These are phyloP conservation scores for Nomada ferruginata DNA, from an alignment of 2,888 invertebrate genomes.

Conservation along the genomic window DNA sequence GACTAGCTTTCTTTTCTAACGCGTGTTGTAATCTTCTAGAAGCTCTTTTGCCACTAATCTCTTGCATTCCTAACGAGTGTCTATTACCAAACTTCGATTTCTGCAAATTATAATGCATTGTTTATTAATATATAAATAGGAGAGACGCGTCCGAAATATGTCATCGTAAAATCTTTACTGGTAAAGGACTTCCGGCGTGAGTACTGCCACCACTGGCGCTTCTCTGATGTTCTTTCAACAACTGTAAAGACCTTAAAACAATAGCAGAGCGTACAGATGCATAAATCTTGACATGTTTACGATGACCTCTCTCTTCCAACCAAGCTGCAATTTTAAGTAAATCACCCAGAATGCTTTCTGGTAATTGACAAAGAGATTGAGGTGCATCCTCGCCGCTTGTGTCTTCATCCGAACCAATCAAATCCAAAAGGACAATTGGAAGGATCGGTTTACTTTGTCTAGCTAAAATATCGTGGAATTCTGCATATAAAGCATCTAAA, in stretches of 20 bases:
- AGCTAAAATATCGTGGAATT: constrained; percentile 94
- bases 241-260: constrained; percentile 90
- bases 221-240: constrained; percentile 92
- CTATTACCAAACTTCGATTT: constrained; percentile 89
- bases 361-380: constrained; percentile 88
- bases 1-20: constrained; percentile 88
- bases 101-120: constrained; percentile 81
- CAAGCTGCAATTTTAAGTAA: constrained; percentile 93
- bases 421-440: constrained; percentile 94
- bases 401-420: constrained; percentile 95
- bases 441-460: constrained; percentile 94
- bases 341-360: constrained; percentile 89
- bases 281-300: constrained; percentile 91
- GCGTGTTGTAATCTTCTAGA: constrained; percentile 93
- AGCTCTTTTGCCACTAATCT: constrained; percentile 90
- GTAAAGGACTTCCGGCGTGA: constrained; percentile 87
- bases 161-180: constrained; percentile 84
- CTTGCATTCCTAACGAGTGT: constrained; percentile 85
- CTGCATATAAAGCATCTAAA: constrained; percentile 92
- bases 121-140: constrained; percentile 12
- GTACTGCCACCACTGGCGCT: constrained; percentile 91
- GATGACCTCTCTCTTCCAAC: constrained; percentile 91
- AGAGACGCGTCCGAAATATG: not conserved
- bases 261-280: constrained; percentile 91
- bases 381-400: constrained; percentile 86